Evolutionary conservation across 2,888 invertebrate genomes (phyloP).

Genomic region (Macroteleia sp.): DNA sequence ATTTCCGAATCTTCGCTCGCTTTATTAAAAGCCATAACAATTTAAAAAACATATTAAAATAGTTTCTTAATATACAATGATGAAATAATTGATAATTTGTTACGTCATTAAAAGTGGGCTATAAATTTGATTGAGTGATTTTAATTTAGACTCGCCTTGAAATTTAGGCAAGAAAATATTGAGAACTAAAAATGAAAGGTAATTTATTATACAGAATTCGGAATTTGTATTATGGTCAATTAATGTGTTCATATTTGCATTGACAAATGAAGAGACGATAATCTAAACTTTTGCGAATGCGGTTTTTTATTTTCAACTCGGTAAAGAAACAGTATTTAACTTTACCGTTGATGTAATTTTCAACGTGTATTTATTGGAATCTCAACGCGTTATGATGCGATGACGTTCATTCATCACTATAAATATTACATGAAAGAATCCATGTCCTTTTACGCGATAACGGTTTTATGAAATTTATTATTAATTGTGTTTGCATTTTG

Average conservation of each 20-base stretch:
- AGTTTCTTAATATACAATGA: not conserved
- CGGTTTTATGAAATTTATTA: conserved; percentile 35
- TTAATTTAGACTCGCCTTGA: no score
- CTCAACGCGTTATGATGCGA: not conserved
- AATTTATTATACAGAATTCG: no score
- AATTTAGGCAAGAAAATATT: no score
- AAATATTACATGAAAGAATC: conserved; percentile 11
- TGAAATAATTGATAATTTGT: not conserved
- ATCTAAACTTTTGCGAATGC: no score
- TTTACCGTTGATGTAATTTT: not conserved
- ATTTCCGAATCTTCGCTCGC: conserved; percentile 10
- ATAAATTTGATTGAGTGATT: not conserved
- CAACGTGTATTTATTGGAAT: no score
- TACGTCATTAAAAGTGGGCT: not conserved
- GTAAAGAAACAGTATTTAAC: not conserved
- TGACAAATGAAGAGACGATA: no score
- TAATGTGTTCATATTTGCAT: no score
- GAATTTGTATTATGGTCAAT: no score
- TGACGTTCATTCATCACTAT: conserved; percentile 21
- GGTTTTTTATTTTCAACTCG: no score
- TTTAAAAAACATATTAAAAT: not conserved
- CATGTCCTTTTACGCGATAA: conserved; percentile 16
- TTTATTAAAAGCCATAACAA: not conserved
- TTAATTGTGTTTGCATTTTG: conserved; percentile 40
- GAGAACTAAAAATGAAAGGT: no score